Conservation (phyloP, 1,140 invertebrate genomes). For the Listronotus oregonensis region DNA sequence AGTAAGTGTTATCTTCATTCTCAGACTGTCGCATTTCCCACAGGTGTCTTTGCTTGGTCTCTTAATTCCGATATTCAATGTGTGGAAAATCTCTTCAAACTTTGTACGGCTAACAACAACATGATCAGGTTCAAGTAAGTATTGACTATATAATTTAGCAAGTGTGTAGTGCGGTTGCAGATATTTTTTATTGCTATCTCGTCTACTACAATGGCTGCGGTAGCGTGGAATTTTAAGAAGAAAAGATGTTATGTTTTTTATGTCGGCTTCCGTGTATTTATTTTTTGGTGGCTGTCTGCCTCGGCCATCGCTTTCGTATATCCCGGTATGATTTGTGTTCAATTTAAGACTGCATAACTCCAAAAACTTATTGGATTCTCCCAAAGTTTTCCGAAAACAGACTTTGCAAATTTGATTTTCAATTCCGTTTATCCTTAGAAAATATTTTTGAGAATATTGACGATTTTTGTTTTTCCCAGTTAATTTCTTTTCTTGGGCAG, state of each 20-base stretch:
- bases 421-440: background rate
- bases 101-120: background rate
- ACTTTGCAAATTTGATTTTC: constrained; percentile 11
- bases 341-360: background rate
- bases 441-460: background rate
- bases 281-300: background rate
- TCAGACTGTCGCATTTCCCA: background rate
- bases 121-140: background rate
- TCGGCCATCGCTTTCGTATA: background rate
- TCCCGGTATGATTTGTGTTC: background rate
- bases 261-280: background rate
- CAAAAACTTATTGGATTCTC: constrained; percentile 6
- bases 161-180: background rate
- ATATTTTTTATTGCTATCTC: constrained; percentile 4
- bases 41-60: constrained; percentile 7
- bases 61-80: background rate
- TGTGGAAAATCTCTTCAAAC: constrained; percentile 9
- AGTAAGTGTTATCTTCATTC: background rate
- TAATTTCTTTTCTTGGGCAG: background rate
- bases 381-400: constrained; percentile 11
- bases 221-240: background rate
- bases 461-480: background rate
- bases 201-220: constrained; percentile 8
- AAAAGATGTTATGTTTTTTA: background rate
- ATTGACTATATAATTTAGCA: constrained; percentile 4